A percentile compares a stretch with the other conserved stretches of the same genome.
These are phyloP conservation scores for Lagopus muta DNA, from an alignment of 2,113 vertebrate genomes.

Conservation along the genomic window DNA sequence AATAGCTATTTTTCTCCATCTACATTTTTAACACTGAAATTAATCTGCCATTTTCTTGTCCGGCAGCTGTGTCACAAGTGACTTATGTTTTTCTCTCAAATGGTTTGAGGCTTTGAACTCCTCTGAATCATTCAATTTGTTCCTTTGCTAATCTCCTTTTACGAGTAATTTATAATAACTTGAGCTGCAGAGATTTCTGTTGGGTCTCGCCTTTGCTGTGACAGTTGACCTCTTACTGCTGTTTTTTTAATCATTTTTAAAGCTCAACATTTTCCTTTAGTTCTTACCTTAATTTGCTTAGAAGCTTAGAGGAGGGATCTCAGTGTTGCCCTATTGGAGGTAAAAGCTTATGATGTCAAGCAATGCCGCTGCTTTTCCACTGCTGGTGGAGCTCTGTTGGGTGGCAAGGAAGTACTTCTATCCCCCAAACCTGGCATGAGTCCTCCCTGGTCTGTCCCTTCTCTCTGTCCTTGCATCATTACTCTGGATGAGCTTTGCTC, in stretches of 20 bases:
- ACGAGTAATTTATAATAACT: background rate
- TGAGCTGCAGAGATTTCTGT: background rate
- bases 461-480: background rate
- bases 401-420: background rate
- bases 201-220: background rate
- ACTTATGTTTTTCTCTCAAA: slow-evolving; percentile 14
- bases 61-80: background rate
- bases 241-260: background rate
- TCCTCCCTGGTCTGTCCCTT: background rate
- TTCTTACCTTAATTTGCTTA: background rate
- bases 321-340: background rate
- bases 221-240: slow-evolving; percentile 7
- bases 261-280: background rate
- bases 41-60: background rate
- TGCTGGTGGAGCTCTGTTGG: background rate
- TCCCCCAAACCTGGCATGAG: background rate
- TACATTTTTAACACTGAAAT: background rate
- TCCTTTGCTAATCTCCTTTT: slow-evolving; percentile 43
- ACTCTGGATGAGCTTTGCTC: background rate
- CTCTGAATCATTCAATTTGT: slow-evolving; percentile 10
- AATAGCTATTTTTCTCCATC: background rate
- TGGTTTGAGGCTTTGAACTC: slow-evolving; percentile 33
- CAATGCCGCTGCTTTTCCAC: background rate
- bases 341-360: background rate
- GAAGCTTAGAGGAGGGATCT: background rate